Conservation (phyloP, 2,797 vertebrate species). For the Eulemur albifrons region DNA sequence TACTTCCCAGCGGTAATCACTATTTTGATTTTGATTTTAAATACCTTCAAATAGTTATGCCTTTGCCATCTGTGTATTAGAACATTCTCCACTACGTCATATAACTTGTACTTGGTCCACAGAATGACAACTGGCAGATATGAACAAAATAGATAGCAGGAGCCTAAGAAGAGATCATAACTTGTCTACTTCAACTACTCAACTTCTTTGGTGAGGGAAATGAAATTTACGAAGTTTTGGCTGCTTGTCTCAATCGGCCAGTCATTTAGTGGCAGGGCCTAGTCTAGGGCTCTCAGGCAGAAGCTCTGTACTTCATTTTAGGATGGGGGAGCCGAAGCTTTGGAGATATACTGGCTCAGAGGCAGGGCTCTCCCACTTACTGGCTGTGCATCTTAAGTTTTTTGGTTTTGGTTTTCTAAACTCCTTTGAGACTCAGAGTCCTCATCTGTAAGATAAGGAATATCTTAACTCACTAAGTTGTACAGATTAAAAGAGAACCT, state of each 20-base stretch:
- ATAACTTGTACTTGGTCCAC: background rate
- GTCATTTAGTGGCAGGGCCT: background rate
- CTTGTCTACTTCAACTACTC: background rate
- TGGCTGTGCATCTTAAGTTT: background rate
- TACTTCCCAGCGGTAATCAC: background rate
- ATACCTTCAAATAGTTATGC: background rate
- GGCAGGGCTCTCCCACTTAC: background rate
- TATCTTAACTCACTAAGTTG: background rate
- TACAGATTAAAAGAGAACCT: background rate
- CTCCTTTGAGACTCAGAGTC: background rate
- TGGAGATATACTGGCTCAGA: background rate
- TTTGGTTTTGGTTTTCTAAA: background rate
- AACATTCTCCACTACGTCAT: background rate
- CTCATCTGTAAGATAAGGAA: background rate
- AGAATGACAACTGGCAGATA: background rate
- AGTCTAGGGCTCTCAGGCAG: background rate
- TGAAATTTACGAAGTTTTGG: background rate
- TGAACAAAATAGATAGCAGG: background rate
- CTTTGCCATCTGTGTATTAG: background rate
- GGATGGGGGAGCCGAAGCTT: background rate
- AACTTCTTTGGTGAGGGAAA: background rate
- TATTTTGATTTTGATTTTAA: constrained; percentile 24
- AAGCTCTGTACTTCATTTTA: background rate
- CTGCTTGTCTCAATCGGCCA: background rate
- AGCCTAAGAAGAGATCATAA: background rate